Evolutionary conservation across 30 jellyfish, hydroid and myxozoan genomes (phyloP).

Genomic region (Turritopsis rubra): DNA sequence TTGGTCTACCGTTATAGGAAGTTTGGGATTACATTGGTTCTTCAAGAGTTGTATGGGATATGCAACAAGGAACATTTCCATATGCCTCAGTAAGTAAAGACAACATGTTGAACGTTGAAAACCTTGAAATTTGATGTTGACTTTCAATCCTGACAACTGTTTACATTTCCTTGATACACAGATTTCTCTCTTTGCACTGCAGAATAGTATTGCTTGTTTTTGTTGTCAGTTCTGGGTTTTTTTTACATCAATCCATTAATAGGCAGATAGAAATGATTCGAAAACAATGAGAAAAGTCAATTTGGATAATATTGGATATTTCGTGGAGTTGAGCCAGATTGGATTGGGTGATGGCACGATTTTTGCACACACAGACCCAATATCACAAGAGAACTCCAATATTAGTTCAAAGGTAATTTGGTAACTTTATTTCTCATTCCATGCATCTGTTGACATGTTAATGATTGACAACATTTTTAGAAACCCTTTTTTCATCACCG

Average conservation of each 20-base stretch:
- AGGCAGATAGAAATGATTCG: neutral
- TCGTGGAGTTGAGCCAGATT: slow-evolving; percentile 77
- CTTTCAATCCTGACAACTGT: neutral
- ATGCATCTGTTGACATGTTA: too few relatives aligned
- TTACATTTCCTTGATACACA: too few relatives aligned
- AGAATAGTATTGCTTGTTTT: neutral
- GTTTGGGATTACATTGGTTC: slow-evolving; percentile 98
- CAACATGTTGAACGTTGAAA: too few relatives aligned
- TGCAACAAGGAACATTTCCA: slow-evolving; percentile 78
- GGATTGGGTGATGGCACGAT: slow-evolving; percentile 58
- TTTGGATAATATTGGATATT: slow-evolving; percentile 60
- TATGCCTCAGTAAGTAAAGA: slow-evolving; percentile 17
- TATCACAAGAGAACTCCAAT: slow-evolving; percentile 30
- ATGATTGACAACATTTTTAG: too few relatives aligned
- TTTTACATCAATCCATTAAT: neutral
- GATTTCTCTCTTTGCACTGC: too few relatives aligned
- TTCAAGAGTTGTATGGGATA: slow-evolving; percentile 91
- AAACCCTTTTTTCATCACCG: too few relatives aligned
- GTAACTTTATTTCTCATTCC: too few relatives aligned
- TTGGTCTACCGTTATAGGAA: slow-evolving; percentile 58
- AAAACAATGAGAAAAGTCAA: slow-evolving; percentile 32
- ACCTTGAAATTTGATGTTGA: neutral
- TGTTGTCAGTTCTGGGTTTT: neutral
- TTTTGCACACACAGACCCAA: slow-evolving; percentile 82
- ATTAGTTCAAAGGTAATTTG: slow-evolving; percentile 1